A percentile compares a stretch with the other conserved stretches of the same genome.
Conservation (phyloP, 2,113 vertebrate species). For the Hypocryptadius cinnamomeus region DNA sequence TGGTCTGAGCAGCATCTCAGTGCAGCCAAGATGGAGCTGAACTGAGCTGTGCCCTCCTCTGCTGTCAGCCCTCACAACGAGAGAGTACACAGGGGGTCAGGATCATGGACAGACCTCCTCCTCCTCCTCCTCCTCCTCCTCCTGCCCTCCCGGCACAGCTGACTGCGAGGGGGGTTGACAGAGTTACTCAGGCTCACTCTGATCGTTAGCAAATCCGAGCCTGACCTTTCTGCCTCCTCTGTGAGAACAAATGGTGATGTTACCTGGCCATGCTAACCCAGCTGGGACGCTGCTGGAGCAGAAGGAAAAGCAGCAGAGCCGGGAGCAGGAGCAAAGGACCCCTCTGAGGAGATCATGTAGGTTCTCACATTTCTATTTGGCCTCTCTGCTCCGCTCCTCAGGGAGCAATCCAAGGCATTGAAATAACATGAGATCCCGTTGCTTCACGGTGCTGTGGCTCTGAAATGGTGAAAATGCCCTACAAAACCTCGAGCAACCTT, state of each 20-base stretch:
- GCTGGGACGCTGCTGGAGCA: neutral
- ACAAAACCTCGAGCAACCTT: neutral
- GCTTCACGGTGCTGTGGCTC: neutral
- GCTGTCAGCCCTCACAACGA: neutral
- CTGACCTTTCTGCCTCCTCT: slow-evolving; percentile 9
- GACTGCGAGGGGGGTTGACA: rapidly evolving
- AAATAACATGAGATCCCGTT: neutral
- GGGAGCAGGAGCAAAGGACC: neutral
- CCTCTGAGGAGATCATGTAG: neutral
- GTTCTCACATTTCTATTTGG: neutral
- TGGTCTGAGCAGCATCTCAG: neutral
- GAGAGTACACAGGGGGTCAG: neutral
- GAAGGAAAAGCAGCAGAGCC: neutral
- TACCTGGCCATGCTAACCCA: neutral
- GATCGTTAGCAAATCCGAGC: neutral
- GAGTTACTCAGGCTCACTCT: neutral
- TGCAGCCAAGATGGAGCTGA: neutral
- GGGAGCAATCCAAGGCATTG: neutral
- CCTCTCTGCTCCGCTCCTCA: neutral
- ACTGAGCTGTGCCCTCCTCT: neutral
- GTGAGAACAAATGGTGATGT: neutral
- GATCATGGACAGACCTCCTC: neutral
- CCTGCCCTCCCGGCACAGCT: neutral
- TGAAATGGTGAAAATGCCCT: neutral
- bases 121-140: neutral